These are phyloP conservation scores for Harpegnathos saltator DNA, from an alignment of 1,140 invertebrate genomes.

Conservation along the genomic window DNA sequence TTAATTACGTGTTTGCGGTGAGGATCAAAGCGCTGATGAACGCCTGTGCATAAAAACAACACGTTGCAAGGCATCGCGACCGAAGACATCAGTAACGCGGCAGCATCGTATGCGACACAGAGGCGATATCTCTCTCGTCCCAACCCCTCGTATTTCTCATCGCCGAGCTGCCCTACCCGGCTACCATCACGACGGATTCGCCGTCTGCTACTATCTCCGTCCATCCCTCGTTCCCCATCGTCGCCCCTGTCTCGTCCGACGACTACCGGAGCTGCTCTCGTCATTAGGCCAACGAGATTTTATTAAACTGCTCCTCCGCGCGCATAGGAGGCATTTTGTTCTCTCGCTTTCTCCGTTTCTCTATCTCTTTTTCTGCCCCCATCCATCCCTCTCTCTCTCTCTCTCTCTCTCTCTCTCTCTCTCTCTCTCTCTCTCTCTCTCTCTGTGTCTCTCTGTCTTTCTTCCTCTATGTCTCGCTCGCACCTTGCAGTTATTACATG, in stretches of 20 bases:
- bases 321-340: slow-evolving; percentile 47
- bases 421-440: too few relatives aligned
- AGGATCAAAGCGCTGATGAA: slow-evolving; percentile 56
- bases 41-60: slow-evolving; percentile 54
- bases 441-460: not conserved
- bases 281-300: slow-evolving; percentile 71
- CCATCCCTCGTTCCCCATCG: slow-evolving; percentile 51
- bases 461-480: too few relatives aligned
- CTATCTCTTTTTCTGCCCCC: not conserved
- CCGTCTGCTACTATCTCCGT: slow-evolving; percentile 53
- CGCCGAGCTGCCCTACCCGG: slow-evolving; percentile 19
- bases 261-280: slow-evolving; percentile 61
- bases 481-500: slow-evolving; percentile 65
- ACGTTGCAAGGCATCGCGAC: slow-evolving; percentile 14
- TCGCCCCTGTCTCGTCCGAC: slow-evolving; percentile 50
- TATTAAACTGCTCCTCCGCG: slow-evolving; percentile 65
- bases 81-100: slow-evolving; percentile 53
- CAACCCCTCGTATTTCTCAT: slow-evolving; percentile 48
- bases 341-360: too few relatives aligned
- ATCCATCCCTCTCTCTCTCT: not conserved
- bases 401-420: too few relatives aligned
- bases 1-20: slow-evolving; percentile 23
- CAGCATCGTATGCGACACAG: slow-evolving; percentile 51
- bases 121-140: slow-evolving; percentile 36
- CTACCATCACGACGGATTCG: slow-evolving; percentile 52